A percentile compares a stretch with the other conserved stretches of the same genome.
phyloP scores from a whole-genome alignment of 2,113 vertebrate species.

The Dipodomys stephensi region DNA sequence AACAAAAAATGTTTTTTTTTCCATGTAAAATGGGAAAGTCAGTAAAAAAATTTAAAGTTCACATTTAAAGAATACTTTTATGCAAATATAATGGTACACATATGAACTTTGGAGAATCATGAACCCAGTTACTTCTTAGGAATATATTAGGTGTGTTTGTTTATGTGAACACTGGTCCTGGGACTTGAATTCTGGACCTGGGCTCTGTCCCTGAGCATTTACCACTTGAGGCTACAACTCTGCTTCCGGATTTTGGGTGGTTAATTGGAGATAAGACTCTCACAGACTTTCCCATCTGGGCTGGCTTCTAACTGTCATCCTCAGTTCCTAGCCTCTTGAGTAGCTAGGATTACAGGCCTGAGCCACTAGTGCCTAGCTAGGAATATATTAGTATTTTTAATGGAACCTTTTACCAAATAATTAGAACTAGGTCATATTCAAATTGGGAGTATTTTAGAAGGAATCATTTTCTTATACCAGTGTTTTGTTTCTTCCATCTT shows the following conservation, averaged over 20 bases:
- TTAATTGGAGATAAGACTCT: no score
- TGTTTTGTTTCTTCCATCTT: slow-evolving; percentile 50
- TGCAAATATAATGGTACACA: not conserved
- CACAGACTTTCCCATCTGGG: no score
- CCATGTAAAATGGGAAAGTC: slow-evolving; percentile 25
- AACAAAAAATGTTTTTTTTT: slow-evolving; percentile 22
- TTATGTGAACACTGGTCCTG: no score
- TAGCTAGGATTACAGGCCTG: no score
- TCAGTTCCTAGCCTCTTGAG: no score
- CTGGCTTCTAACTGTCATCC: no score
- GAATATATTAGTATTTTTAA: slow-evolving; percentile 49
- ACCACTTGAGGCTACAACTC: no score
- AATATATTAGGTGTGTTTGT: not conserved
- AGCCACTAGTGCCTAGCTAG: not conserved
- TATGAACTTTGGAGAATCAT: not conserved
- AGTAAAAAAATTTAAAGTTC: slow-evolving; percentile 30
- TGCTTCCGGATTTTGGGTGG: no score
- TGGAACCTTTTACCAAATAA: slow-evolving; percentile 44
- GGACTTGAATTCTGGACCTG: no score
- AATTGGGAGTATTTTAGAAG: slow-evolving; percentile 53
- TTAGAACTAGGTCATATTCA: slow-evolving; percentile 42
- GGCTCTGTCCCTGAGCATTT: no score
- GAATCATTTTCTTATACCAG: slow-evolving; percentile 51
- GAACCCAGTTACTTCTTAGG: slow-evolving; percentile 11
- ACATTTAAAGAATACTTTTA: slow-evolving; percentile 35